phyloP scores from a whole-genome alignment of 1,140 invertebrate species.

The Geopemphigus sp. region DNA sequence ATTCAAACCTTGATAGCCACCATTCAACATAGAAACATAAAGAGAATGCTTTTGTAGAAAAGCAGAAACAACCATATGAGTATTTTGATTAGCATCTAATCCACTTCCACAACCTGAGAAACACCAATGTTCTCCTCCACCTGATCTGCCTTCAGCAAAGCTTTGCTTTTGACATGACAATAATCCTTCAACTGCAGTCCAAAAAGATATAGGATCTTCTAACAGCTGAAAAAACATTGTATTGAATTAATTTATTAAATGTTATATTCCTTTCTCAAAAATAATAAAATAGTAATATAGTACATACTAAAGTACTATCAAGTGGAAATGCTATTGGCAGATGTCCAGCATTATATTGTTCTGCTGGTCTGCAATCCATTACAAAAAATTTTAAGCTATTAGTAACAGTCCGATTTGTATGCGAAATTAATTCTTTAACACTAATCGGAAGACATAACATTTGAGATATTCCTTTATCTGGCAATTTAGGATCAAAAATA shows the following conservation, averaged over 20 bases:
- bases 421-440: constrained; percentile 79
- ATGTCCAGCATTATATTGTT: constrained; percentile 96
- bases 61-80: constrained; percentile 96
- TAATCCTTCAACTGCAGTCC: constrained; percentile 90
- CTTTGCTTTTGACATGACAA: constrained; percentile 87
- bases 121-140: constrained; percentile 93
- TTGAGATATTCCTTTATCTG: constrained; percentile 63
- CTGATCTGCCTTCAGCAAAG: constrained; percentile 79
- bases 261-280: constrained; percentile 2
- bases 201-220: constrained; percentile 90
- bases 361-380: constrained; percentile 92
- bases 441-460: constrained; percentile 92
- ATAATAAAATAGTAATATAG: neutral
- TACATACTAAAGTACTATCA: constrained; percentile 82
- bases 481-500: constrained; percentile 12
- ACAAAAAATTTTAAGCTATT: constrained; percentile 85
- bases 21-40: constrained; percentile 88
- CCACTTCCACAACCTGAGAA: constrained; percentile 90
- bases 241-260: constrained; percentile 50
- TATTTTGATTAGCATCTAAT: constrained; percentile 93
- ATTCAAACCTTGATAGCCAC: constrained; percentile 75
- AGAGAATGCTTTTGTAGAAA: constrained; percentile 92
- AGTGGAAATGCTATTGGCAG: constrained; percentile 96
- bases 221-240: constrained; percentile 62
- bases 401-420: constrained; percentile 61